A percentile compares a stretch with the other conserved stretches of the same genome.
Evolutionary conservation across 2,113 vertebrate genomes (phyloP).

Genomic region (Paradoxurus hermaphroditus): DNA sequence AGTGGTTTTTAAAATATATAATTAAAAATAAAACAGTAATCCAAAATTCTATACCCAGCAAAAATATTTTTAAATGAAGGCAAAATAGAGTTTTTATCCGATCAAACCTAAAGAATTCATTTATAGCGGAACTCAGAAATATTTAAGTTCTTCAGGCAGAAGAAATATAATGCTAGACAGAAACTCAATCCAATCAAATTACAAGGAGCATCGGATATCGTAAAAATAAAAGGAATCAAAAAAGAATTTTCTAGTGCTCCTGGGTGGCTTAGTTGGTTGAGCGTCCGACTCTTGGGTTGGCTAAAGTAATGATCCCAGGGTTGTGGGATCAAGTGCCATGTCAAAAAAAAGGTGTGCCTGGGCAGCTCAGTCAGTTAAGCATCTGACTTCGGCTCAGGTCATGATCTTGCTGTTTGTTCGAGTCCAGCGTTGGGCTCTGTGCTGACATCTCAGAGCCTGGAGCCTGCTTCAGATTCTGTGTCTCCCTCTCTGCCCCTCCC

Average conservation of each 20-base stretch:
- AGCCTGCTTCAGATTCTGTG: too few relatives aligned
- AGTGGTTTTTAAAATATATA: not conserved
- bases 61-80: not conserved
- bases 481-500: too few relatives aligned
- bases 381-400: too few relatives aligned
- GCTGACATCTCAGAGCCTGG: too few relatives aligned
- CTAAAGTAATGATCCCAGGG: too few relatives aligned
- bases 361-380: too few relatives aligned
- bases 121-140: not conserved
- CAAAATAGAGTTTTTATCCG: not conserved
- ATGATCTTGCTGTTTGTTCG: too few relatives aligned
- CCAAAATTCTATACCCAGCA: not conserved
- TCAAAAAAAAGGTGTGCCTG: too few relatives aligned
- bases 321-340: too few relatives aligned
- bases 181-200: not conserved
- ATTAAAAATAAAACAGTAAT: not conserved
- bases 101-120: not conserved
- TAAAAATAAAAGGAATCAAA: not conserved
- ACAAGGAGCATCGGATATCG: not conserved
- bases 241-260: not conserved
- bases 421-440: too few relatives aligned
- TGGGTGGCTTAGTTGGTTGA: too few relatives aligned
- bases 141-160: not conserved
- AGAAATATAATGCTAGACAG: not conserved
- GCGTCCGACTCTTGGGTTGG: too few relatives aligned